phyloP scores from a whole-genome alignment of 2,113 vertebrate genomes.

The Helogale parvula region DNA sequence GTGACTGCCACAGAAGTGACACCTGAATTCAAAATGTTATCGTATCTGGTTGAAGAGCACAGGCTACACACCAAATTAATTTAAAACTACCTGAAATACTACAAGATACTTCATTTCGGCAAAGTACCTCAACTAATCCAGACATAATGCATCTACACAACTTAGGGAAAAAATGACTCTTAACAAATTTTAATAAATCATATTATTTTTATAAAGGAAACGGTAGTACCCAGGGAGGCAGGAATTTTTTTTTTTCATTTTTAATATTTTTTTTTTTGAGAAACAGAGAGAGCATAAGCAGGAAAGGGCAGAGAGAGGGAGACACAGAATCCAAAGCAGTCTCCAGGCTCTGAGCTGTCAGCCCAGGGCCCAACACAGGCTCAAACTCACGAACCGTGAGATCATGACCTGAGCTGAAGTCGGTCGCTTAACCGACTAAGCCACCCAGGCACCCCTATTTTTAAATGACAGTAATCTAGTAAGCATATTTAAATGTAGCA shows the following conservation, averaged over 20 bases:
- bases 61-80: not conserved
- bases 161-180: conserved; percentile 17
- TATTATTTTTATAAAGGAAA: conserved; percentile 43
- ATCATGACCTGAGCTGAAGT: too few species aligned
- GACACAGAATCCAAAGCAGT: too few species aligned
- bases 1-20: not conserved
- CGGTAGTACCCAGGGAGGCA: not conserved
- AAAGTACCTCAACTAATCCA: conserved; percentile 20
- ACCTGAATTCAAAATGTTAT: conserved; percentile 4
- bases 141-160: not conserved
- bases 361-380: too few species aligned
- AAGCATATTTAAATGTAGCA: conserved; percentile 55
- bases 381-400: too few species aligned
- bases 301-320: too few species aligned
- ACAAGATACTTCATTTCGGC: not conserved
- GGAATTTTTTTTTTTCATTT: not conserved
- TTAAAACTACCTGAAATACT: conserved; percentile 17
- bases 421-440: too few species aligned
- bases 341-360: too few species aligned
- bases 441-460: not conserved
- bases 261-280: not conserved
- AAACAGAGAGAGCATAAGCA: too few species aligned
- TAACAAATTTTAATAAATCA: conserved; percentile 49
- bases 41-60: not conserved
- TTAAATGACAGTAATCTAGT: conserved; percentile 58